These are phyloP conservation scores for Noctua janthe DNA, from an alignment of 2,888 invertebrate species.

Conservation along the genomic window DNA sequence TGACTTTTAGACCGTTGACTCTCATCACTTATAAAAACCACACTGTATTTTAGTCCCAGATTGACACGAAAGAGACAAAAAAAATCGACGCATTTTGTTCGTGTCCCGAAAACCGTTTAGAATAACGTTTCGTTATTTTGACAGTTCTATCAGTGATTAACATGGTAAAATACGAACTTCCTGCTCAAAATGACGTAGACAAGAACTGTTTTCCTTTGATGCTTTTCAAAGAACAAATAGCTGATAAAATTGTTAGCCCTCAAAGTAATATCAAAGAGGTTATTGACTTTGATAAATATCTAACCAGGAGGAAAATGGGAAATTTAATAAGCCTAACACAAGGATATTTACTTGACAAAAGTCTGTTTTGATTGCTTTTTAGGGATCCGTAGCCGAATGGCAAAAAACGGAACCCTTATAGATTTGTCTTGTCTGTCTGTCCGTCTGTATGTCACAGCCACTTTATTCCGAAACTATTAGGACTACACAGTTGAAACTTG, in stretches of 20 bases:
- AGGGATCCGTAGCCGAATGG: too few relatives aligned
- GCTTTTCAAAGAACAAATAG: constrained; percentile 28
- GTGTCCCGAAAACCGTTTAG: constrained; percentile 31
- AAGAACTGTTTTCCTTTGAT: constrained; percentile 31
- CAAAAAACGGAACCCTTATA: too few relatives aligned
- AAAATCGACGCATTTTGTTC: constrained; percentile 13
- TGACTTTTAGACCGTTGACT: constrained; percentile 14
- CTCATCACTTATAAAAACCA: constrained; percentile 32
- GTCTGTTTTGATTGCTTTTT: neutral
- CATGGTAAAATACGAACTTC: constrained; percentile 50
- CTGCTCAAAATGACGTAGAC: constrained; percentile 39
- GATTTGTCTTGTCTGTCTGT: too few relatives aligned
- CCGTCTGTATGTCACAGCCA: too few relatives aligned
- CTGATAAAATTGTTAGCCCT: constrained; percentile 15
- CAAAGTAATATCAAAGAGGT: constrained; percentile 28
- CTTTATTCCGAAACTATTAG: too few relatives aligned
- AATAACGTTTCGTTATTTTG: constrained; percentile 50
- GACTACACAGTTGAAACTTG: too few relatives aligned
- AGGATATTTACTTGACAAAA: neutral
- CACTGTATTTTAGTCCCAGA: constrained; percentile 42
- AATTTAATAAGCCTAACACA: constrained; percentile 6
- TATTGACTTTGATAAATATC: constrained; percentile 7
- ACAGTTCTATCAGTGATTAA: constrained; percentile 54
- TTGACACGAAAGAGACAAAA: constrained; percentile 16
- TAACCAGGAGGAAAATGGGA: constrained; percentile 3